A percentile compares a stretch with the other conserved stretches of the same genome.
These are phyloP conservation scores for human DNA, from an alignment of 2,113 vertebrate genomes.

Conservation along the genomic window DNA sequence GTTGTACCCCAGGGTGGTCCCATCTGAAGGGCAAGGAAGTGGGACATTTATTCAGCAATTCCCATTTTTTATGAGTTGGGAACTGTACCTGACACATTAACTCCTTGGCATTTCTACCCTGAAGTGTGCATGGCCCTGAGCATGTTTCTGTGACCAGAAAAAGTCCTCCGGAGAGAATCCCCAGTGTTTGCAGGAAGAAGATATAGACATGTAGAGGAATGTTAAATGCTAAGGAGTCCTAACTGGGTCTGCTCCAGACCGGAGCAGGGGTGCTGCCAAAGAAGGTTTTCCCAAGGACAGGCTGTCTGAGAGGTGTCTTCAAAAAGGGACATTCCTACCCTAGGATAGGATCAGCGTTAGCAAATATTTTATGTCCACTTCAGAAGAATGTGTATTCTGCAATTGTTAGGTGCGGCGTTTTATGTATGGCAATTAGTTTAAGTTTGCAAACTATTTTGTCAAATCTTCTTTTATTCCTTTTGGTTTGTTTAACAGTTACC, in stretches of 20 bases:
- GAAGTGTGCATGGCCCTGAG: background rate
- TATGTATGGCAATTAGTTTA: background rate
- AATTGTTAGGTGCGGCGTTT: background rate
- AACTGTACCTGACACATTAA: background rate
- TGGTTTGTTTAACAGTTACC: background rate
- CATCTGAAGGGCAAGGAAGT: background rate
- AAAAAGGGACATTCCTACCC: background rate
- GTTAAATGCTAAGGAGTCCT: background rate
- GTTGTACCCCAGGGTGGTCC: background rate
- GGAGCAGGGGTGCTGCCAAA: background rate
- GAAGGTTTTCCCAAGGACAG: background rate
- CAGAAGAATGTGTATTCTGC: background rate
- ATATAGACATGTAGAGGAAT: background rate
- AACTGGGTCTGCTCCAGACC: background rate
- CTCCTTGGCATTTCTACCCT: background rate
- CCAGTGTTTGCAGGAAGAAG: background rate
- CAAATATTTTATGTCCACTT: background rate
- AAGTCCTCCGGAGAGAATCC: background rate
- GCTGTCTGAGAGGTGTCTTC: background rate
- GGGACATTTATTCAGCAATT: background rate
- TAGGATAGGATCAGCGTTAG: background rate
- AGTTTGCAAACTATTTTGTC: background rate
- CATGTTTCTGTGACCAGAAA: background rate
- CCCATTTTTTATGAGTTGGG: background rate
- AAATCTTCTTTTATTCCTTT: background rate